Evolutionary conservation across 2,797 vertebrate species (phyloP), one percentile per base, ranked within the genome.

Genomic region (Varecia variegata): DNA sequence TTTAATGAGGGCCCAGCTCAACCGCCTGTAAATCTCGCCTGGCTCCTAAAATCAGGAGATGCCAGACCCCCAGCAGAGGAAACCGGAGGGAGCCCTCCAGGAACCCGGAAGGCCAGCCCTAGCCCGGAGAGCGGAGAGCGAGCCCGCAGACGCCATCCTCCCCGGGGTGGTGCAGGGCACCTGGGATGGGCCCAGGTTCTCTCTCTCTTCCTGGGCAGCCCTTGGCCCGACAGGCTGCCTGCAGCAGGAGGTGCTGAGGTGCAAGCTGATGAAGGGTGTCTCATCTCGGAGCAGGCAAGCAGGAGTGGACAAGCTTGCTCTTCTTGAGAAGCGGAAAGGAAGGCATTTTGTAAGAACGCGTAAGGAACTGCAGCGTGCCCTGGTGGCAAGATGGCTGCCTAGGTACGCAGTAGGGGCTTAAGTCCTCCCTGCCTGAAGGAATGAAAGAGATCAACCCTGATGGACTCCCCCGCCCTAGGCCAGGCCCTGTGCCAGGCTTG

Each of bases 21-120:
- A 32, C 54, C 18, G 30, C 58, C 94, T 1, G 96, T 92, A 96
- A 97, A 97, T 97, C 97, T 98, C 97, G 47, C 91, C 88, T 83
- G 88, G 91, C 96, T 98, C 97, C 97, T 97, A 97, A 98, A 97
- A 96, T 97, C 97, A 97, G 97, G 96, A 95, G 90, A 96, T 92
- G 89, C 94, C 96, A 96, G 98, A 97, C 5, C 93, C 97, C 96
- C 95, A 94, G 91, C 96, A 95, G 96, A 94, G 93, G 76, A 71
- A 97, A 97, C 47, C 32, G 95, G 96, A 96, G 88, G 97, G 97
- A 97, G 20, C 96, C 97, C 96, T 96, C 97, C 96, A 94, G 95
- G 97, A 97, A 95, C 93, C 47, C 92, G 93, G 96, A 85, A 95
- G 97, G 45, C 47, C 23, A 97, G 77, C 82, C 13, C 47, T 23